These are phyloP conservation scores for Gallinago paraguaiae DNA, from an alignment of 2,113 vertebrate genomes.

Conservation along the genomic window DNA sequence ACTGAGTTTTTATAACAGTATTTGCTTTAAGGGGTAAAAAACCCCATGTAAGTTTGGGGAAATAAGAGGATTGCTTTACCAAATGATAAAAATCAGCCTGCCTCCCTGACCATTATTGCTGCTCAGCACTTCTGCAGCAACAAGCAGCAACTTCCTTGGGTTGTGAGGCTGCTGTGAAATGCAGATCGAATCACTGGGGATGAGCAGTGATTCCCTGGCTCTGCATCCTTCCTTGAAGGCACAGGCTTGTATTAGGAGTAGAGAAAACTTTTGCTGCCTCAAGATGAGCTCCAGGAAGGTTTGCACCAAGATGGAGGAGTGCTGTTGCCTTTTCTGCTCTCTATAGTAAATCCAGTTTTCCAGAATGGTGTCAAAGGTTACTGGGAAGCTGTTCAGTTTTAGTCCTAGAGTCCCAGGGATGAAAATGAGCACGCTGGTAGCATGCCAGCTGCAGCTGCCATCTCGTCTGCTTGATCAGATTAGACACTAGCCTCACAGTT, in stretches of 20 bases:
- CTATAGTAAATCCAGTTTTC: not conserved
- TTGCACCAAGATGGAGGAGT: not conserved
- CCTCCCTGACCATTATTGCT: not conserved
- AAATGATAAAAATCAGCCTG: not conserved
- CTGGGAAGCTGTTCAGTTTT: not conserved
- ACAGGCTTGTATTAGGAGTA: not conserved
- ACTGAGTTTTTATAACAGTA: not conserved
- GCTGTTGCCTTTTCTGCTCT: not conserved
- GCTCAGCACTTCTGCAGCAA: not conserved
- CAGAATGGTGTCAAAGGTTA: not conserved
- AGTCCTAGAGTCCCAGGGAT: not conserved
- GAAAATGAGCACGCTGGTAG: not conserved
- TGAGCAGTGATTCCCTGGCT: not conserved
- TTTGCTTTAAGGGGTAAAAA: not conserved
- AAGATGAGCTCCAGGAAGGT: not conserved
- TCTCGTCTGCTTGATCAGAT: not conserved
- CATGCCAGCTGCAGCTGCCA: not conserved
- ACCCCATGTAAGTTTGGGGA: rapidly evolving
- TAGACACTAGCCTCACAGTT: not conserved
- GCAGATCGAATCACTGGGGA: not conserved
- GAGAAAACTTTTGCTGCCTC: not conserved
- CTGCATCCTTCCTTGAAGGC: not conserved
- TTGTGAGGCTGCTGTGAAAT: not conserved
- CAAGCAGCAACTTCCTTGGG: not conserved
- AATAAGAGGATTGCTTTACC: not conserved